These are phyloP conservation scores for Epiperipatus broadwayi DNA, from an alignment of 2,888 invertebrate genomes.

Conservation along the genomic window DNA sequence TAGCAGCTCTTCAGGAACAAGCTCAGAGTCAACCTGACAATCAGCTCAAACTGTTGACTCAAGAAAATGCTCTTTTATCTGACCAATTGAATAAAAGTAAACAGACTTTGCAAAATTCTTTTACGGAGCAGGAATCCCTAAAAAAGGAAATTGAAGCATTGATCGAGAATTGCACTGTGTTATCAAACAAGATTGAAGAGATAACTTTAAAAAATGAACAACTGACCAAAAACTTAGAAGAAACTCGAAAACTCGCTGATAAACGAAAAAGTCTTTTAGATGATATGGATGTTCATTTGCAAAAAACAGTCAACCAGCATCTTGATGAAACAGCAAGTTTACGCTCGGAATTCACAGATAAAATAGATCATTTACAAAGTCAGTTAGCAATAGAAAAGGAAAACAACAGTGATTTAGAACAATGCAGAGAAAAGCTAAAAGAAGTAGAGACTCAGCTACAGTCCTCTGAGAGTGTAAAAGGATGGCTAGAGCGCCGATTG, in stretches of 20 bases:
- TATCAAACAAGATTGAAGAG: too few relatives aligned
- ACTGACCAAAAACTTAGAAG: slow-evolving; percentile 15
- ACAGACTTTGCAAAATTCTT: too few relatives aligned
- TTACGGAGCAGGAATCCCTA: too few relatives aligned
- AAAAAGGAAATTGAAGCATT: slow-evolving; percentile 14
- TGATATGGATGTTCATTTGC: slow-evolving; percentile 30
- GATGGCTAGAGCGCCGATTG: slow-evolving; percentile 26
- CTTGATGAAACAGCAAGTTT: slow-evolving; percentile 22
- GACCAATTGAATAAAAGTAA: too few relatives aligned
- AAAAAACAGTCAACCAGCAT: slow-evolving; percentile 27
- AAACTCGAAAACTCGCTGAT: slow-evolving; percentile 25
- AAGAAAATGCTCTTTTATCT: too few relatives aligned
- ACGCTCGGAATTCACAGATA: slow-evolving; percentile 21
- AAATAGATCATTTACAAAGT: slow-evolving; percentile 21
- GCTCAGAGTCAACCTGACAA: too few relatives aligned
- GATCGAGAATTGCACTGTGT: too few relatives aligned
- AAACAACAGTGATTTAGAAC: slow-evolving; percentile 19
- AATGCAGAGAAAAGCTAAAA: slow-evolving; percentile 20
- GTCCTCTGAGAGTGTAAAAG: slow-evolving; percentile 24
- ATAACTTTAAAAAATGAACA: too few relatives aligned
- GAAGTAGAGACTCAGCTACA: slow-evolving; percentile 20
- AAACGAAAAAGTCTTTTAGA: slow-evolving; percentile 31
- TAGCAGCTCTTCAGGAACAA: too few relatives aligned
- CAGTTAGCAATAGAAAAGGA: slow-evolving; percentile 24
- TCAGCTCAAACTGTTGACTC: too few relatives aligned